Percentiles rank a stretch among this genome's conserved stretches.
phyloP scores from a whole-genome alignment of 2,797 vertebrate species.

The Cuniculus paca region DNA sequence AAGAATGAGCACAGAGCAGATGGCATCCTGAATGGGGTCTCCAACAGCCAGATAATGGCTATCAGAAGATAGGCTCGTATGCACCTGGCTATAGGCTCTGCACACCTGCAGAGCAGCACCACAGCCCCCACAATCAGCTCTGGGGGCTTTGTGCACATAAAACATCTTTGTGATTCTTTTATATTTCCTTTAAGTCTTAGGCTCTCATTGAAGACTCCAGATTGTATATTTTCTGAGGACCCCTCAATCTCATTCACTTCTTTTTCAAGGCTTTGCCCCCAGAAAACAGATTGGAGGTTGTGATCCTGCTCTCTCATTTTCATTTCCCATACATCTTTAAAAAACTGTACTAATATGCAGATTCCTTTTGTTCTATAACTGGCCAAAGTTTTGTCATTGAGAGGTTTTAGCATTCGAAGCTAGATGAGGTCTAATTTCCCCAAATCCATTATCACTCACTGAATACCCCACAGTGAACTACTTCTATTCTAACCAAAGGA shows the following conservation, averaged over 20 bases:
- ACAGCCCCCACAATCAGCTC: not conserved
- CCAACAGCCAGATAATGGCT: not conserved
- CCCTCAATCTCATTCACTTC: not conserved
- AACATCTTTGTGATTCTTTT: not conserved
- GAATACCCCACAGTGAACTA: conserved; percentile 30
- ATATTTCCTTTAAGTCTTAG: not conserved
- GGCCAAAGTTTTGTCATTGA: not conserved
- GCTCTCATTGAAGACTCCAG: not conserved
- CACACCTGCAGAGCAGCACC: not conserved
- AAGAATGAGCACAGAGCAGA: conserved; percentile 50
- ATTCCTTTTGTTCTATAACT: not conserved
- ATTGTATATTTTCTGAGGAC: not conserved
- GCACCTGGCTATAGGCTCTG: not conserved
- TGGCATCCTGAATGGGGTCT: not conserved
- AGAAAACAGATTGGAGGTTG: not conserved
- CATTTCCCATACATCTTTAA: not conserved
- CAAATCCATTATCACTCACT: not conserved
- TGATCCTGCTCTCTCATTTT: not conserved
- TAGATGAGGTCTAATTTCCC: not conserved
- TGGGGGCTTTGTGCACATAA: not conserved
- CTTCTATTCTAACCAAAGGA: not conserved
- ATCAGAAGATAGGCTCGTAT: not conserved
- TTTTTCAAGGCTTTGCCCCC: not conserved
- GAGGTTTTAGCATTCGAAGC: conserved; percentile 33
- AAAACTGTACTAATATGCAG: not conserved